A percentile compares a stretch with the other conserved stretches of the same genome.
phyloP scores from a whole-genome alignment of 2,113 vertebrate species.

The Naja naja region DNA sequence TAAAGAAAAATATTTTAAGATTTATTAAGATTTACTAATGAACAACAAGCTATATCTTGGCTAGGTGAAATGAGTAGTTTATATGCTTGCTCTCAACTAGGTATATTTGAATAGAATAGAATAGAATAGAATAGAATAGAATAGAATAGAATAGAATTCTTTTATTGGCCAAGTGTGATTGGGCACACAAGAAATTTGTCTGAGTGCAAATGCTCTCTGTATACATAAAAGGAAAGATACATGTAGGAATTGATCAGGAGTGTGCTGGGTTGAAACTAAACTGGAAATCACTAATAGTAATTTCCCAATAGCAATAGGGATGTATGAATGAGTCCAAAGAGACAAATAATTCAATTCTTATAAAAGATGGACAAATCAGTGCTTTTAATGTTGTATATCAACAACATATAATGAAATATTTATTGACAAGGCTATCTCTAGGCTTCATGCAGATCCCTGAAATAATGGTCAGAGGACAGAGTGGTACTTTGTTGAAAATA shows the following conservation, averaged over 20 bases:
- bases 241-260: not conserved
- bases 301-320: not conserved
- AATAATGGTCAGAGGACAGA: not conserved
- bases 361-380: not conserved
- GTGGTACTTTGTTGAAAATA: not conserved
- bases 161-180: too few species aligned
- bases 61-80: not conserved
- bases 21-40: not conserved
- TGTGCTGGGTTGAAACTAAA: not conserved
- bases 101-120: too few species aligned
- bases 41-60: not conserved
- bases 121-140: too few species aligned
- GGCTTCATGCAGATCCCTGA: not conserved
- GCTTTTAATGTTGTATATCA: not conserved
- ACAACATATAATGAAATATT: not conserved
- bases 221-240: too few species aligned
- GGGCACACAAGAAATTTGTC: too few species aligned
- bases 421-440: not conserved
- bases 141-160: too few species aligned
- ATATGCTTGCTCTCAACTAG: not conserved
- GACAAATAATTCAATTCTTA: not conserved
- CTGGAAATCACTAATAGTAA: not conserved
- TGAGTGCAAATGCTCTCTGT: too few species aligned
- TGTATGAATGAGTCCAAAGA: not conserved
- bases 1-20: not conserved